A percentile compares a stretch with the other conserved stretches of the same genome.
phyloP scores from a whole-genome alignment of 2,797 vertebrate species.

The Alauda arvensis region DNA sequence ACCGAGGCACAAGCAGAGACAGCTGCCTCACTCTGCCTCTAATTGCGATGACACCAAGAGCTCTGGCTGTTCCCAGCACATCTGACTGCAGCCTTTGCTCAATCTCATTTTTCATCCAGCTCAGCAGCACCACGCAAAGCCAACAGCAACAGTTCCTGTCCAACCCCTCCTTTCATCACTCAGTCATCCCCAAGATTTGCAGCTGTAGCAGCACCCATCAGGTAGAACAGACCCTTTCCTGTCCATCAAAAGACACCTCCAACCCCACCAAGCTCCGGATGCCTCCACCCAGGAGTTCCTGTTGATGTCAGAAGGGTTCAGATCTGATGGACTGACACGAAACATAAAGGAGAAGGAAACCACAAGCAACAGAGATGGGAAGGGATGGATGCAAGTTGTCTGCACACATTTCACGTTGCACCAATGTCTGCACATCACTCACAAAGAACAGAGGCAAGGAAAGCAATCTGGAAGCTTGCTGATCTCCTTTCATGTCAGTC shows the following conservation, averaged over 20 bases:
- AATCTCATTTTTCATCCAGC: neutral
- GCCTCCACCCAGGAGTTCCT: neutral
- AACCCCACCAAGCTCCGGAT: neutral
- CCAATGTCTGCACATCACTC: neutral
- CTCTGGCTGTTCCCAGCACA: neutral
- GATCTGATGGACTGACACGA: neutral
- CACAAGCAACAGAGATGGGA: neutral
- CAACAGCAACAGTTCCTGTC: neutral
- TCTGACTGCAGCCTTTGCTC: neutral
- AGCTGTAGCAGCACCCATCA: neutral
- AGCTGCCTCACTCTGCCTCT: neutral
- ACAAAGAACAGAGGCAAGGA: neutral
- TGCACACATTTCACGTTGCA: neutral
- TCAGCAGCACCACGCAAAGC: neutral
- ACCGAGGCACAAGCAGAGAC: neutral
- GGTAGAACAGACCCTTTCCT: neutral
- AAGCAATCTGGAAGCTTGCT: neutral
- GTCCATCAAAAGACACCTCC: neutral
- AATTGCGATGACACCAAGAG: neutral
- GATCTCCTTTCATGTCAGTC: slow-evolving; percentile 24
- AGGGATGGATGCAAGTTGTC: neutral
- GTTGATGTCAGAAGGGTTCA: neutral
- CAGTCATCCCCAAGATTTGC: neutral
- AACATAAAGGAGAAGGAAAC: neutral
- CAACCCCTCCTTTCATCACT: neutral